Conservation (phyloP, 2,113 vertebrate genomes). For the Gadus chalcogrammus region DNA sequence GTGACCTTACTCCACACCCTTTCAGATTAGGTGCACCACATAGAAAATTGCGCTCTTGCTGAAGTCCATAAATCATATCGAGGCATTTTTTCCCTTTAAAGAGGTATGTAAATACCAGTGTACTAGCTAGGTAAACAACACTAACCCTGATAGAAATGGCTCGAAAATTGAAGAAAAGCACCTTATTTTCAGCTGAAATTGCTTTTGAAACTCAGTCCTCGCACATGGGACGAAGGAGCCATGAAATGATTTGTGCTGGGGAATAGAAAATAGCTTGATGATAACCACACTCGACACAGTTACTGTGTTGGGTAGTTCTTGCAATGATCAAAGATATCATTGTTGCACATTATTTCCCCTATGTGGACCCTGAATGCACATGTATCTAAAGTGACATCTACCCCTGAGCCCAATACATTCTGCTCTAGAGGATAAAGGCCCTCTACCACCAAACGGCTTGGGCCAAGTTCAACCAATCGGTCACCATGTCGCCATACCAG, state of each 20-base stretch:
- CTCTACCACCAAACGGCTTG: conserved; percentile 27
- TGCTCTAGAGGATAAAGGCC: conserved; percentile 59
- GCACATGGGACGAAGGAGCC: conserved; percentile 86
- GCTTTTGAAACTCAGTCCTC: conserved; percentile 95
- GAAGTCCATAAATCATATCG: conserved; percentile 98
- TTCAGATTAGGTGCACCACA: conserved; percentile 97
- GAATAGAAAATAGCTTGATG: conserved; percentile 91
- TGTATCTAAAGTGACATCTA: conserved; percentile 81
- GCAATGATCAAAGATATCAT: conserved; percentile 93
- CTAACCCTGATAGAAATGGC: conserved; percentile 97
- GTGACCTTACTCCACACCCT: conserved; percentile 92
- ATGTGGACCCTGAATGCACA: conserved; percentile 77
- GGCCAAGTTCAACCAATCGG: conserved; percentile 50
- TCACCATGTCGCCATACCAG: conserved; percentile 20
- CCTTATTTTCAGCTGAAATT: conserved; percentile 99
- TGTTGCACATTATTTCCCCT: conserved; percentile 83
- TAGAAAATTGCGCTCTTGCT: conserved; percentile 97
- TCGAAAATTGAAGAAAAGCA: conserved; percentile 99
- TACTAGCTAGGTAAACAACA: conserved; percentile 99
- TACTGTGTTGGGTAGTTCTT: conserved; percentile 79
- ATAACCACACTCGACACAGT: conserved; percentile 89
- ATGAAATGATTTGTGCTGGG: conserved; percentile 89
- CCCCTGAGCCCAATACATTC: conserved; percentile 63
- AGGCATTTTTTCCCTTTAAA: conserved; percentile 95
- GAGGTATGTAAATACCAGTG: conserved; percentile 99